Evolutionary conservation across 1,140 invertebrate genomes (phyloP).

Genomic region (Ectropis grisescens): DNA sequence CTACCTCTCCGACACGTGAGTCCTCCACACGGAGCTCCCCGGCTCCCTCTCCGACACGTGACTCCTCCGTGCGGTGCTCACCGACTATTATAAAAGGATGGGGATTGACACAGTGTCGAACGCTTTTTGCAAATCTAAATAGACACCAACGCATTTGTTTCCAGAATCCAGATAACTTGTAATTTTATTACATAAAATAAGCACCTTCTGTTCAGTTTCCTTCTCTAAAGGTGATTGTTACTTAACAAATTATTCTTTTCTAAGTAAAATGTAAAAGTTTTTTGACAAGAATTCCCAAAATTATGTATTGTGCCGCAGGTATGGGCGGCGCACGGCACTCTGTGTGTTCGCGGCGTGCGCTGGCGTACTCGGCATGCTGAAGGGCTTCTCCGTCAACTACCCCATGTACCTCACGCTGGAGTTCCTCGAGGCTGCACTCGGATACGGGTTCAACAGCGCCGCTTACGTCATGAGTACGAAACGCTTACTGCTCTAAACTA

Average conservation of each 20-base stretch:
- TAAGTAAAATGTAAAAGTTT: too few species aligned
- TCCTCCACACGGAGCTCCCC: neutral
- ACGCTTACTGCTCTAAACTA: neutral
- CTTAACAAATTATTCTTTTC: too few species aligned
- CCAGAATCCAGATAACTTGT: too few species aligned
- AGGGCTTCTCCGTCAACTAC: slow-evolving; percentile 70
- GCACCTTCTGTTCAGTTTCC: too few species aligned
- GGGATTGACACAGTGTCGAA: too few species aligned
- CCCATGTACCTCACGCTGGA: slow-evolving; percentile 68
- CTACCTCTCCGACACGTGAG: slow-evolving; percentile 75
- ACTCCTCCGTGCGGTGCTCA: slow-evolving; percentile 1
- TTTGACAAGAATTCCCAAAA: too few species aligned
- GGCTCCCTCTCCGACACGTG: neutral
- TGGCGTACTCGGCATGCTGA: slow-evolving; percentile 61
- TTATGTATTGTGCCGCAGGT: too few species aligned
- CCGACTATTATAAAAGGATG: neutral
- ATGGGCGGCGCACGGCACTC: slow-evolving; percentile 68
- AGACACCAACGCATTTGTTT: too few species aligned
- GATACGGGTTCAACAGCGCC: slow-evolving; percentile 70
- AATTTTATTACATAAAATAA: too few species aligned
- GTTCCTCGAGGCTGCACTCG: slow-evolving; percentile 67
- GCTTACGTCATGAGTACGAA: slow-evolving; percentile 72
- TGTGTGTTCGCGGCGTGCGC: slow-evolving; percentile 45
- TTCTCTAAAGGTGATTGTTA: too few species aligned
- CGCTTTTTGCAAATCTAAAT: too few species aligned